Base-by-base conservation (phyloP, 1,140 invertebrate species). In the Sarcophaga bullata region DNA sequence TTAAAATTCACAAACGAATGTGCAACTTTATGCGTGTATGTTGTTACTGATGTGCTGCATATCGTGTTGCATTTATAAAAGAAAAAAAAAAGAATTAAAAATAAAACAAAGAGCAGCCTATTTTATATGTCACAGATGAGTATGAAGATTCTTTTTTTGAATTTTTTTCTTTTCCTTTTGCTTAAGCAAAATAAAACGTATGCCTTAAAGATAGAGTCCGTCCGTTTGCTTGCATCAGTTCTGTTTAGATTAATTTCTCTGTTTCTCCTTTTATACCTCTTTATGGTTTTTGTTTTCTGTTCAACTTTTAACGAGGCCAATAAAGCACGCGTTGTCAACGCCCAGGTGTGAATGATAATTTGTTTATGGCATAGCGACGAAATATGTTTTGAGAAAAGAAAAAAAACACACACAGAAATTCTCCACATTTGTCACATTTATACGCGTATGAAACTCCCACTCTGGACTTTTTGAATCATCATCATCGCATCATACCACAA, bases 241-340 rank as follows among this genome's bases (percentile, higher is more conserved):
- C n/a, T 68, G 62, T 68, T 17, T n/a, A 68, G 10, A 62, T 62
- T 68, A 37, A 37, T 37, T 37, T 37, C 25, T 37, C 25, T 37
- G 1, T 37, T 37, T 37, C 25, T 37, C 25, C 25, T 37, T 37
- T 37, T 37, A 2, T 37, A 37, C 25, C 25, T 37, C 25, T 37
- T 37, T 37, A 2, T 37, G 25, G 4, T 2, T 37, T 37, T 37
- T 37, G 25, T 37, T 37, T 37, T 37, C 4, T 37, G 25, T 37
- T 37, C 25, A 37, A 37, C 25, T 68, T 68, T 68, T 68, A 68
- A 68, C 62, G 62, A 68, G 62, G 62, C 62, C 62, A 68, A 68
- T 68, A 68, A 68, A 68, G 62, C 62, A 68, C 17, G 62, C 62
- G 62, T 68, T 68, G 62, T 68, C 62, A 68, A 19, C 62, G 62